Percentiles rank a stretch among this genome's conserved stretches.
Evolutionary conservation across 92 coral and sea anemone species (phyloP).

Genomic region (Phenganax stokvisi): DNA sequence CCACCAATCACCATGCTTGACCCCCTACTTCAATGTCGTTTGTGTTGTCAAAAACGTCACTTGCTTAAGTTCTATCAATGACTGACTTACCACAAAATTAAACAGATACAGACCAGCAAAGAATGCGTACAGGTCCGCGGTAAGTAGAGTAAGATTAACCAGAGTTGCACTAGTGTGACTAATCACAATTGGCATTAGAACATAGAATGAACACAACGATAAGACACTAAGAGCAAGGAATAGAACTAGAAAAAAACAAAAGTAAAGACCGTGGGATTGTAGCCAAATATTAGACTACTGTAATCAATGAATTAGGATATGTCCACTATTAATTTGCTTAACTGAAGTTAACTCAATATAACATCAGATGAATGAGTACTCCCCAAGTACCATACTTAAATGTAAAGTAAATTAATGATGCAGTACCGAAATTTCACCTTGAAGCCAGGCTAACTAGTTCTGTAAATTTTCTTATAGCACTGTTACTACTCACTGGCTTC

Average conservation of each 20-base stretch:
- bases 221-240: slow-evolving; percentile 62
- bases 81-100: slow-evolving; percentile 62
- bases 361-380: too few species aligned
- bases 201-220: slow-evolving; percentile 63
- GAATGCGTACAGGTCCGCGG: slow-evolving; percentile 85
- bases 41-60: too few species aligned
- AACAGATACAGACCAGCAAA: slow-evolving; percentile 75
- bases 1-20: too few species aligned
- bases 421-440: neutral
- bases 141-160: slow-evolving; percentile 77
- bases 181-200: slow-evolving; percentile 64
- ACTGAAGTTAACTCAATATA: too few species aligned
- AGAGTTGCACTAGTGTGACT: slow-evolving; percentile 79
- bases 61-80: neutral
- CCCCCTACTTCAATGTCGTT: too few species aligned
- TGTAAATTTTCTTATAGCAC: neutral
- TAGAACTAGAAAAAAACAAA: slow-evolving; percentile 46
- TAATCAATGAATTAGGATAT: too few species aligned
- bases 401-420: too few species aligned
- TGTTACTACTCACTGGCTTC: slow-evolving; percentile 53
- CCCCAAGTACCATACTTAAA: too few species aligned
- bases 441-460: neutral
- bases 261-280: too few species aligned
- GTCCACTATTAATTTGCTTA: too few species aligned
- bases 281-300: too few species aligned